These are phyloP conservation scores for Pomacea canaliculata DNA, from an alignment of 2,888 invertebrate species.

Conservation along the genomic window DNA sequence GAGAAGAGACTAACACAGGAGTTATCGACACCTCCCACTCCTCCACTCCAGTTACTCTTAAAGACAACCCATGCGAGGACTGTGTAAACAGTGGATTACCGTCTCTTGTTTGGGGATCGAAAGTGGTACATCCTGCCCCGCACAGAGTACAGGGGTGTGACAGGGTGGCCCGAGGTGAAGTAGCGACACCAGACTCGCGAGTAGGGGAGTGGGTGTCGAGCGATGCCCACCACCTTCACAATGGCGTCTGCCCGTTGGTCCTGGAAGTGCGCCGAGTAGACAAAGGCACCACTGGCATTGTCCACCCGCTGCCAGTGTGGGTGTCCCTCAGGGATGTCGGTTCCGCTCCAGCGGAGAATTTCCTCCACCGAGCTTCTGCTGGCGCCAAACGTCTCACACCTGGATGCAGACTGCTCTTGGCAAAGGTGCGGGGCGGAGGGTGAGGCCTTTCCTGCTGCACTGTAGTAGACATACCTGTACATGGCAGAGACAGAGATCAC, in stretches of 20 bases:
- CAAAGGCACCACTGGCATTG: neutral
- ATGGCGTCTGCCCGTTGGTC: conserved; percentile 5
- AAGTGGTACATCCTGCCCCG: conserved; percentile 15
- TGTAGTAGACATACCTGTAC: no score
- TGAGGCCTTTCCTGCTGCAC: no score
- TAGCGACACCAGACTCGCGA: conserved; percentile 2
- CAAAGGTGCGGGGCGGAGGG: no score
- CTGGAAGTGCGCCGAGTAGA: conserved; percentile 14
- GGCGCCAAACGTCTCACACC: no score
- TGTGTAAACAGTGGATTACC: neutral
- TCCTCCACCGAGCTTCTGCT: neutral
- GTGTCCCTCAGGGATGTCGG: neutral
- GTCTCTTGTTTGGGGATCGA: neutral
- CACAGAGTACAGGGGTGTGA: neutral
- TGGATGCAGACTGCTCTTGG: no score
- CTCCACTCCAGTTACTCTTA: no score
- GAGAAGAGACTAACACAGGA: no score
- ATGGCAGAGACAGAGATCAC: no score
- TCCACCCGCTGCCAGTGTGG: conserved; percentile 21
- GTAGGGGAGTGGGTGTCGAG: neutral
- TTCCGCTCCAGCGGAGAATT: neutral
- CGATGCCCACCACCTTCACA: conserved; percentile 8
- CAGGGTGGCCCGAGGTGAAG: neutral
- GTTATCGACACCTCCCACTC: no score
- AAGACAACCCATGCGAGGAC: no score